Conservation (phyloP, 2,113 vertebrate species). For the Rhizomys pruinosus region DNA sequence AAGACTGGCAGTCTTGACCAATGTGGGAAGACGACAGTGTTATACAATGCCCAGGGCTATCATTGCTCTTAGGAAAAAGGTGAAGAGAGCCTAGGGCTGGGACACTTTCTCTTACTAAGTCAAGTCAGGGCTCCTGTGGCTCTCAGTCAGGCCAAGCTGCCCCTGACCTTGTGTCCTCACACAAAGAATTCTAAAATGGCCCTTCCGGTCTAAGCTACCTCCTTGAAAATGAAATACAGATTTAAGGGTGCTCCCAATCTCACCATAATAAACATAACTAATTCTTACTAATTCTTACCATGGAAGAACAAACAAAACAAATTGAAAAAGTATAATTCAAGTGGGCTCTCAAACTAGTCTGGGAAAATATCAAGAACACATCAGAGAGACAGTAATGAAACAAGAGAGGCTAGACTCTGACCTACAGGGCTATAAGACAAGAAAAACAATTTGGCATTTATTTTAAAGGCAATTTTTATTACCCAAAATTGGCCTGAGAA, state of each 20-base stretch:
- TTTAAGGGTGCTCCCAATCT: background rate
- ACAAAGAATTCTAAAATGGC: background rate
- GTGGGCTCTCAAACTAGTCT: background rate
- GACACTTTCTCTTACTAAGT: background rate
- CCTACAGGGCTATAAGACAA: background rate
- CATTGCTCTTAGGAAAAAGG: background rate
- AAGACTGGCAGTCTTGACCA: background rate
- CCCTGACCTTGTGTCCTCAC: background rate
- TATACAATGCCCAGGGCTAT: background rate
- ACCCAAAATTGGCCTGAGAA: slow-evolving; percentile 47
- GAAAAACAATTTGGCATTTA: slow-evolving; percentile 36
- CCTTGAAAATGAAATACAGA: background rate
- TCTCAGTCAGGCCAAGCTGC: background rate
- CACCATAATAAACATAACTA: background rate
- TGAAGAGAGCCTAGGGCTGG: background rate
- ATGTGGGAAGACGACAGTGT: background rate
- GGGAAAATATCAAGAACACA: background rate
- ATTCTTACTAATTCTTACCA: background rate
- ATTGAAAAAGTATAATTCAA: slow-evolving; percentile 26
- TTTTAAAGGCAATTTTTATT: slow-evolving; percentile 56
- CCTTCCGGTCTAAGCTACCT: slow-evolving; percentile 13
- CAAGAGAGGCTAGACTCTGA: background rate
- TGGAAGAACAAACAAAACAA: background rate
- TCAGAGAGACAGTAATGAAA: background rate
- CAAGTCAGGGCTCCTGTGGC: background rate